Percentiles rank a stretch among this genome's conserved stretches.
phyloP scores from a whole-genome alignment of 2,797 vertebrate species.

The Pipistrellus nathusii region DNA sequence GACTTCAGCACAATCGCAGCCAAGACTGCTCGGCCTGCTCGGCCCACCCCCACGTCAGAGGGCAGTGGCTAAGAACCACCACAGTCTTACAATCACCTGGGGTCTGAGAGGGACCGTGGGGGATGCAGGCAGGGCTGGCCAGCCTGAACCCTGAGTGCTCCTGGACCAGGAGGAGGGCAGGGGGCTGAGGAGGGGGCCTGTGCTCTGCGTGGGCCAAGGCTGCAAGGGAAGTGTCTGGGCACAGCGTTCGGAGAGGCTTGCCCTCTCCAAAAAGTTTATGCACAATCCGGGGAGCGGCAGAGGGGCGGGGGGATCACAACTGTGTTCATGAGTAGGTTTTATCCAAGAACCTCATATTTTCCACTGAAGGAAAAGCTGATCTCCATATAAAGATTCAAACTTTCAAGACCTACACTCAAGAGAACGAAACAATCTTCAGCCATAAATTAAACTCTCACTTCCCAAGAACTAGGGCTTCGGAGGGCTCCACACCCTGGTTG shows the following conservation, averaged over 20 bases:
- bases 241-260: not conserved
- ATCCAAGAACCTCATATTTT: slow-evolving; percentile 65
- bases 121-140: not conserved
- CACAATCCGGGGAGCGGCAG: not conserved
- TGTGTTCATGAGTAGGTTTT: slow-evolving; percentile 45
- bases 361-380: slow-evolving; percentile 58
- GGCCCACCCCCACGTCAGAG: not conserved
- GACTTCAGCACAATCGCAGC: not conserved
- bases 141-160: not conserved
- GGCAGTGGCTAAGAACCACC: not conserved
- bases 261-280: not conserved
- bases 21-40: not conserved
- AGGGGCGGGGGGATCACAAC: not conserved
- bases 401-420: not conserved
- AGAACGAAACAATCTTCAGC: slow-evolving; percentile 45
- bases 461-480: slow-evolving; percentile 21
- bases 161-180: not conserved
- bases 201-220: not conserved
- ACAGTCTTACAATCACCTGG: not conserved
- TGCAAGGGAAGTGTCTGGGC: not conserved
- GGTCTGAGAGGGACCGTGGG: not conserved
- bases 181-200: not conserved
- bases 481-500: not conserved
- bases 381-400: slow-evolving; percentile 50
- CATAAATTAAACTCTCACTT: slow-evolving; percentile 56